Evolutionary conservation across 2,797 vertebrate species (phyloP), one percentile per base, ranked within the genome.

Genomic region (Lutjanus campechanus): DNA sequence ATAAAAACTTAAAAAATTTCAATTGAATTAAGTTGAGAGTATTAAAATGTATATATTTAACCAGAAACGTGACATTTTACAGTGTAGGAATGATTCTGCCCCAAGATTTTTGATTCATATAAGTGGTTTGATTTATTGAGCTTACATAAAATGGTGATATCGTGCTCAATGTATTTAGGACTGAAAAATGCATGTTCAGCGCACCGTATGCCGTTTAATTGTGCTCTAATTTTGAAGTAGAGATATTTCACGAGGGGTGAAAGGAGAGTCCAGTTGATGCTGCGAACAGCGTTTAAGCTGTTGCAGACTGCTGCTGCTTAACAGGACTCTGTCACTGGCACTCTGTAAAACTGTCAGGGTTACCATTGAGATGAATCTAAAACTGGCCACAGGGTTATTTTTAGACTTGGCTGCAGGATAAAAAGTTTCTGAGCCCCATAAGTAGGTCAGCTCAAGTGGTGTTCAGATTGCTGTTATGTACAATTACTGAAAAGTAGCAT

Each of bases 401-500:
- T 95, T 95, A 95, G 94, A 94, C 90, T 90, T 95, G 93, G 94
- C 94, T 91, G 86, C 88, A 90, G 94, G 94, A 94, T 93, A 94
- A 91, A 95, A 95, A 93, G 92, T 95, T 93, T 93, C 93, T 93
- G 92, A 96, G 95, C 89, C 88, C 86, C 83, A 91, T 92, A 96
- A 96, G 95, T 96, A 95, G 95, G 95, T 96, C 96, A 95, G 92
- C 92, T 93, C 87, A 90, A 92, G 92, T 90, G 90, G 85, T 93
- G 91, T 91, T 93, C 91, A 93, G 89, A 94, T 93, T 91, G 90
- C 91, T 89, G 91, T 92, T 94, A 93, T 94, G 92, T 95, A 94
- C 93, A 94, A 95, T 94, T 93, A 93, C 92, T 87, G 88, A 91
- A 91, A 93, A 92, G 93, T 92, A 85, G 88, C 89, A 94, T 94